Evolutionary conservation across 2,113 vertebrate species (phyloP).

Genomic region (Sapajus apella): DNA sequence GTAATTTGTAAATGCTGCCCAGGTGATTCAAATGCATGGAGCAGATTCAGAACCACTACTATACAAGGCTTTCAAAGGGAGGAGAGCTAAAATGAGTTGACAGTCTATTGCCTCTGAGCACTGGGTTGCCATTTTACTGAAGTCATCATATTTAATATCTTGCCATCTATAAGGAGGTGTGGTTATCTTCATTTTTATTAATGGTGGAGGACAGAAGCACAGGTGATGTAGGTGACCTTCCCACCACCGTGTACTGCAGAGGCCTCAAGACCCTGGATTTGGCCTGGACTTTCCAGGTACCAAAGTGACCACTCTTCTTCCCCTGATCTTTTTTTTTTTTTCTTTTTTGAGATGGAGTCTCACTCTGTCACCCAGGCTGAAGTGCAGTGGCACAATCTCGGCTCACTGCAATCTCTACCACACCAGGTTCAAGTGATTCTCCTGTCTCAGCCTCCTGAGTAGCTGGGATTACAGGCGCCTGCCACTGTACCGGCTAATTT

Average conservation of each 20-base stretch:
- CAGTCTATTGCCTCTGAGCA: background rate
- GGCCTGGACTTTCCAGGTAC: background rate
- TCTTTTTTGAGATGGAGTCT: too few relatives aligned
- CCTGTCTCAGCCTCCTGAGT: too few relatives aligned
- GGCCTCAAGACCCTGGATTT: background rate
- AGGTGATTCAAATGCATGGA: background rate
- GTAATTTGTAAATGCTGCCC: background rate
- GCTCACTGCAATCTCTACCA: too few relatives aligned
- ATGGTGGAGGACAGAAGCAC: background rate
- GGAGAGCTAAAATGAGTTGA: background rate
- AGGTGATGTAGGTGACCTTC: too few relatives aligned
- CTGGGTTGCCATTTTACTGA: background rate
- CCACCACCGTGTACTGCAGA: background rate
- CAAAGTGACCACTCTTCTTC: background rate
- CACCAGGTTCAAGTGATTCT: too few relatives aligned
- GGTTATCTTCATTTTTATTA: background rate
- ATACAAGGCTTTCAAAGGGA: background rate
- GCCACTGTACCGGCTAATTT: too few relatives aligned
- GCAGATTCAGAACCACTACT: background rate
- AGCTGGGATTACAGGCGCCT: too few relatives aligned
- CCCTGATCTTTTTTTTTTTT: background rate
- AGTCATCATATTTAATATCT: background rate
- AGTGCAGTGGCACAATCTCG: too few relatives aligned
- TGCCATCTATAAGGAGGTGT: background rate
- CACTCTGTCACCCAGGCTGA: too few relatives aligned